These are phyloP conservation scores for Lasiurus borealis DNA, from an alignment of 2,113 vertebrate genomes.

Conservation along the genomic window DNA sequence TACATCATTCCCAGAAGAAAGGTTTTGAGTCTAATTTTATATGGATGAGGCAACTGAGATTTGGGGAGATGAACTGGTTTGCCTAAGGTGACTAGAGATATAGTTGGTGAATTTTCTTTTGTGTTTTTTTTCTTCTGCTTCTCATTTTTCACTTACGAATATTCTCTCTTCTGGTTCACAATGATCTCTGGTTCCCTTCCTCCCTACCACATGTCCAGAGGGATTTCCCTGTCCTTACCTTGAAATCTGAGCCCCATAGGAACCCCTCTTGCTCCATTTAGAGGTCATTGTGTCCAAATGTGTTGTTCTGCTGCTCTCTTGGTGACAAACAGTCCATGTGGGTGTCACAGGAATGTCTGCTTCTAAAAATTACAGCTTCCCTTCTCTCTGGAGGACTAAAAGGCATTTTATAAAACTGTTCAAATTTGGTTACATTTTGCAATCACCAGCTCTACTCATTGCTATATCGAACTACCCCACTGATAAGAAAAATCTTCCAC, in stretches of 20 bases:
- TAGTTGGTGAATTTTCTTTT: conserved; percentile 24
- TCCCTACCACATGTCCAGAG: not conserved
- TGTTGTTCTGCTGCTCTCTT: conserved; percentile 24
- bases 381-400: not conserved
- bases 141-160: conserved; percentile 35
- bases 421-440: not conserved
- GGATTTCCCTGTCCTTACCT: not conserved
- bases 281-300: not conserved
- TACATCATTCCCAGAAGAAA: conserved; percentile 13
- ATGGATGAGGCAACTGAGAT: not conserved
- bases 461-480: not conserved
- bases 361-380: conserved; percentile 49
- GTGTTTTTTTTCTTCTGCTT: not conserved
- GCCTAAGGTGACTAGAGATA: not conserved
- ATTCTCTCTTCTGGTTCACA: conserved; percentile 27
- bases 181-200: conserved; percentile 27
- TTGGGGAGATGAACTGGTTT: not conserved
- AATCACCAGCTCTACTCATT: not conserved
- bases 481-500: not conserved
- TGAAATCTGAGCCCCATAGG: not conserved
- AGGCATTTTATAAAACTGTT: conserved; percentile 43
- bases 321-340: not conserved
- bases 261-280: not conserved
- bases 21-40: conserved; percentile 14
- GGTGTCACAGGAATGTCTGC: not conserved